Conservation (phyloP, 2,888 invertebrate species). For the Cremastinae sp. region DNA sequence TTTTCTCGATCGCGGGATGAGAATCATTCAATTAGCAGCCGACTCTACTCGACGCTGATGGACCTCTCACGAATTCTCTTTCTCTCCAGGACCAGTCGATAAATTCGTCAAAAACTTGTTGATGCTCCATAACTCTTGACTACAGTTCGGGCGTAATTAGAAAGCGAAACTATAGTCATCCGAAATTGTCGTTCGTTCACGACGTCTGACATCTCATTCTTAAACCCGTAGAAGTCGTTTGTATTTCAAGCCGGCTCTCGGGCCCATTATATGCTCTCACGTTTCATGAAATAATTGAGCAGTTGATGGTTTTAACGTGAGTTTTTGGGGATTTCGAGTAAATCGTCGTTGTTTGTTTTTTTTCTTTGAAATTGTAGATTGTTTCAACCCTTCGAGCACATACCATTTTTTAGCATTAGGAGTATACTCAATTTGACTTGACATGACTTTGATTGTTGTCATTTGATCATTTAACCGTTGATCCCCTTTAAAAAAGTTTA, state of each 20-base stretch:
- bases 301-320: slow-evolving; percentile 47
- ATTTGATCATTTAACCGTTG: no score
- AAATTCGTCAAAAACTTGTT: slow-evolving; percentile 63
- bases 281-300: slow-evolving; percentile 54
- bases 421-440: no score
- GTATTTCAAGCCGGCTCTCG: not conserved
- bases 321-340: slow-evolving; percentile 15
- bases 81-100: slow-evolving; percentile 48
- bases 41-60: slow-evolving; percentile 47
- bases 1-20: slow-evolving; percentile 33
- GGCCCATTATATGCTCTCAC: slow-evolving; percentile 28
- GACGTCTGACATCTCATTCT: slow-evolving; percentile 47
- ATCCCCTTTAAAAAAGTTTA: no score
- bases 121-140: slow-evolving; percentile 56
- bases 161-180: slow-evolving; percentile 32
- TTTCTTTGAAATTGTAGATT: no score
- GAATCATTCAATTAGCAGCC: slow-evolving; percentile 61
- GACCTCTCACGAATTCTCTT: slow-evolving; percentile 37
- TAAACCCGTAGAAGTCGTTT: not conserved
- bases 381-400: no score
- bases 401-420: no score
- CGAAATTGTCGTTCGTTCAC: slow-evolving; percentile 38
- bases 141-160: slow-evolving; percentile 43
- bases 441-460: no score
- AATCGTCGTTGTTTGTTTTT: no score